These are phyloP conservation scores for Alentia gelatinosa DNA, from an alignment of 2,888 invertebrate genomes.

Conservation along the genomic window DNA sequence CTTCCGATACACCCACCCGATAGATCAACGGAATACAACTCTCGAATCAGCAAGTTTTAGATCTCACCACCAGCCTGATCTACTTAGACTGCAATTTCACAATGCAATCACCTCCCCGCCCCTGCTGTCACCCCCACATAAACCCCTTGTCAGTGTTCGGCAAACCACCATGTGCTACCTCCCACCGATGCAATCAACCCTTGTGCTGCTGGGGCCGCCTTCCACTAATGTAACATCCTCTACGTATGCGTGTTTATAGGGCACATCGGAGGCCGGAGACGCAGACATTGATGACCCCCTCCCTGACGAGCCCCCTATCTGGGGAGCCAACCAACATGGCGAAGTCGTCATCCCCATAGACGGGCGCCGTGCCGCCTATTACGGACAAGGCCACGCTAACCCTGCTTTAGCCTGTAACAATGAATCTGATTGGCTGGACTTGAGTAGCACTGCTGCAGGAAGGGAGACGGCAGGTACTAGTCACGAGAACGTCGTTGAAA, in stretches of 20 bases:
- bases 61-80: not conserved
- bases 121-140: not conserved
- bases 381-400: not conserved
- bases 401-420: not conserved
- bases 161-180: not conserved
- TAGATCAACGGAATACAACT: too few relatives aligned
- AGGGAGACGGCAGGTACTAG: not conserved
- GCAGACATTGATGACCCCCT: not conserved
- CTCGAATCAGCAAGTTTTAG: too few relatives aligned
- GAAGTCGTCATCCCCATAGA: conserved; percentile 23
- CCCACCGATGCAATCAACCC: too few relatives aligned
- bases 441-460: not conserved
- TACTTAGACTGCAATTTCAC: not conserved
- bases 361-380: not conserved
- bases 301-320: not conserved
- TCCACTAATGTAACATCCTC: not conserved
- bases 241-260: conserved; percentile 6
- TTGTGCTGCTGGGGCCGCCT: not conserved
- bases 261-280: not conserved
- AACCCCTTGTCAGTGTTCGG: not conserved
- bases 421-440: not conserved
- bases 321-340: conserved; percentile 24
- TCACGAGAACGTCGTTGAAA: not conserved
- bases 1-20: too few relatives aligned
- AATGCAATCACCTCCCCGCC: not conserved